A percentile compares a stretch with the other conserved stretches of the same genome.
phyloP scores from a whole-genome alignment of 2,888 invertebrate genomes.

The Sarcophaga variegata region DNA sequence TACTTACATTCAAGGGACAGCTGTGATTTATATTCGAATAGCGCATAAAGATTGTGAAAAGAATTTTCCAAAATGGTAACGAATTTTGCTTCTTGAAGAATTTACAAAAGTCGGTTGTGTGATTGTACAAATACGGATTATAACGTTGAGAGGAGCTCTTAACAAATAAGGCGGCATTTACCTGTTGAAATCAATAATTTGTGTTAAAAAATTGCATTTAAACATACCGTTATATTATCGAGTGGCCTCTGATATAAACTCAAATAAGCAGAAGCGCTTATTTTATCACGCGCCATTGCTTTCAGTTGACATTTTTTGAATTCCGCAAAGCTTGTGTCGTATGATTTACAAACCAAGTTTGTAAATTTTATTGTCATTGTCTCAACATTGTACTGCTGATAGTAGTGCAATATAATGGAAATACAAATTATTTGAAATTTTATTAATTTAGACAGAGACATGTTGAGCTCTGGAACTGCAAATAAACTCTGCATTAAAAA shows the following conservation, averaged over 20 bases:
- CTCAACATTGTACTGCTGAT: too few relatives aligned
- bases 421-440: too few relatives aligned
- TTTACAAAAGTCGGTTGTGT: background rate
- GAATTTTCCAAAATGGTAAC: constrained; percentile 1
- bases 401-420: too few relatives aligned
- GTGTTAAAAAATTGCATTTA: background rate
- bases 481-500: too few relatives aligned
- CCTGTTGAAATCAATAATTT: too few relatives aligned
- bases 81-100: background rate
- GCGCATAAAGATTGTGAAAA: background rate
- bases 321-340: background rate
- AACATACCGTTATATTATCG: background rate
- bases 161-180: background rate
- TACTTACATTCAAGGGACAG: constrained; percentile 12
- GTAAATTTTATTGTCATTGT: too few relatives aligned
- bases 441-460: too few relatives aligned
- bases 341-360: background rate
- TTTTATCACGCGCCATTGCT: background rate
- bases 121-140: background rate
- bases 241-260: background rate
- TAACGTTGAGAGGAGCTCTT: background rate
- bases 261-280: background rate
- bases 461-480: too few relatives aligned
- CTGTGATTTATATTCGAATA: background rate
- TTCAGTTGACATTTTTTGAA: background rate